Conservation (phyloP, 2,113 vertebrate species). For the Orycteropus afer region DNA sequence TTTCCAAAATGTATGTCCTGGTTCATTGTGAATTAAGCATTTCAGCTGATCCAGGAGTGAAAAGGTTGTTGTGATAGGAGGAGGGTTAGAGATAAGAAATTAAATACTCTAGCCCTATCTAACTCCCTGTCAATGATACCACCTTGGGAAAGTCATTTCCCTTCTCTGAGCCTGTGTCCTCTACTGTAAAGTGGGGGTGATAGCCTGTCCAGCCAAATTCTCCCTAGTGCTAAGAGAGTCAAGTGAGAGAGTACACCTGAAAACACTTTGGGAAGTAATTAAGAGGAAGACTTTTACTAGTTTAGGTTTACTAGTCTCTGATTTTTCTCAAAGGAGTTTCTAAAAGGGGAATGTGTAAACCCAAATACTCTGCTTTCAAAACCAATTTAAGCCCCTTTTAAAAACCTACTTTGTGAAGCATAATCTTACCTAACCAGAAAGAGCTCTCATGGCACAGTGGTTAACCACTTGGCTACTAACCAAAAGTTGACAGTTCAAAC, state of each 20-base stretch:
- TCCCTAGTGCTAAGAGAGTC: neutral
- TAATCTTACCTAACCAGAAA: neutral
- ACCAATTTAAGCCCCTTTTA: neutral
- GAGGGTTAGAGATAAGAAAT: neutral
- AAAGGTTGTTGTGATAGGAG: neutral
- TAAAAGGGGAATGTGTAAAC: neutral
- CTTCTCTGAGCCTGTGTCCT: neutral
- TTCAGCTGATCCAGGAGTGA: neutral
- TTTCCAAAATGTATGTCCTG: neutral
- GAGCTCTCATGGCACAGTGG: neutral
- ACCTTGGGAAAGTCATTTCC: neutral
- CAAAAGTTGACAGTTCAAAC: neutral
- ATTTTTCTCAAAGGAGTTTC: neutral
- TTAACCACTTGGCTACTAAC: neutral
- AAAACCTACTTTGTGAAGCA: neutral
- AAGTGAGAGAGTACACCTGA: neutral
- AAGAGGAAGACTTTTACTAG: neutral
- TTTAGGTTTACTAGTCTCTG: constrained; percentile 1
- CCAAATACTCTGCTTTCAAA: neutral
- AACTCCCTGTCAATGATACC: neutral
- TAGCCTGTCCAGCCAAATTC: neutral
- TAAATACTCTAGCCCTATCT: neutral
- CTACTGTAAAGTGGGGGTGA: neutral
- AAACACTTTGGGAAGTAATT: neutral
- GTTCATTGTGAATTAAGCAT: neutral